Evolutionary conservation across 2,797 vertebrate species (phyloP).

Genomic region (Meriones psammophilus): DNA sequence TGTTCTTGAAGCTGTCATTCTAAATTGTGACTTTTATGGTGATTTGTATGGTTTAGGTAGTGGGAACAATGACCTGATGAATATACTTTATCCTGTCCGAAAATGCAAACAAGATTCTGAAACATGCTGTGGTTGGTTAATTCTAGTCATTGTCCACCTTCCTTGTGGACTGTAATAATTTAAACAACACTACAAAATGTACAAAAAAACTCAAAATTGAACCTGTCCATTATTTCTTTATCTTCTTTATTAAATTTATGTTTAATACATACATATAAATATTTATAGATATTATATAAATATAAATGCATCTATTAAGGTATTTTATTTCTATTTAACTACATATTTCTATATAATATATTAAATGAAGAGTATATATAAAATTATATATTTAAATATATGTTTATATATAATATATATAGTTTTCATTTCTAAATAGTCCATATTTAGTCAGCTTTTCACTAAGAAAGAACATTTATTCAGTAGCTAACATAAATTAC

Average conservation of each 20-base stretch:
- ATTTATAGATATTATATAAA: background rate
- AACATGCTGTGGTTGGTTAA: background rate
- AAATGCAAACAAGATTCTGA: slow-evolving; percentile 36
- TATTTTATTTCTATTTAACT: too few relatives aligned
- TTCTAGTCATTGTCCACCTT: background rate
- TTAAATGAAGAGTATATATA: too few relatives aligned
- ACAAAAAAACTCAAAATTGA: background rate
- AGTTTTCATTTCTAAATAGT: background rate
- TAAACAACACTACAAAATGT: background rate
- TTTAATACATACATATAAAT: background rate
- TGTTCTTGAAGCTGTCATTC: slow-evolving; percentile 3
- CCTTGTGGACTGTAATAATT: background rate
- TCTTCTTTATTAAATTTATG: background rate
- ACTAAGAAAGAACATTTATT: slow-evolving; percentile 31
- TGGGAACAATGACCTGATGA: background rate
- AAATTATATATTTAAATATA: too few relatives aligned
- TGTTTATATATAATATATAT: background rate
- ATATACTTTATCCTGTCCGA: background rate
- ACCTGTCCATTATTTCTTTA: background rate
- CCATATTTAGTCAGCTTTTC: slow-evolving; percentile 38
- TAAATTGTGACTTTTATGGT: background rate
- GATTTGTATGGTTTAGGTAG: background rate
- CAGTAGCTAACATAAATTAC: slow-evolving; percentile 22
- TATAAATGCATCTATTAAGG: too few relatives aligned
- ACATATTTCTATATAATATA: too few relatives aligned